Evolutionary conservation across 2,888 invertebrate genomes (phyloP), one percentile per base, ranked within the genome.

Genomic region (Thelaira solivaga): DNA sequence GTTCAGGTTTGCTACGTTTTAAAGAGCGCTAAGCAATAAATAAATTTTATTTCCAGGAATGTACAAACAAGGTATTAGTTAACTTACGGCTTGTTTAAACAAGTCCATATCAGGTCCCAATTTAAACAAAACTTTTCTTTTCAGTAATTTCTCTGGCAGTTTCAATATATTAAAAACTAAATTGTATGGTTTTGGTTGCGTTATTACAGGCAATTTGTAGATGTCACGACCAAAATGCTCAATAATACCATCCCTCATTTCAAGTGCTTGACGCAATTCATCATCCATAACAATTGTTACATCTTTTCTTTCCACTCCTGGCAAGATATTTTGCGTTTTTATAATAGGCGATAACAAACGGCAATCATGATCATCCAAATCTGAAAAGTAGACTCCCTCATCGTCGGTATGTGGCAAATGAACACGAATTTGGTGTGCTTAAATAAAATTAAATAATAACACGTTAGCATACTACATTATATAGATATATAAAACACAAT

Each of bases 371-470:
- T 87, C 87, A 73, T 87, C 87, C 20, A 85, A 64, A 76, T 88
- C 89, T 67, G 88, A 83, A 80, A 89, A 85, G 72, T 82, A 86
- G 71, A 88, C 84, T 73, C 88, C 88, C 80, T 88, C 88, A 78
- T 88, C 88, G 78, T 88, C 85, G 62, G 77, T 39, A 61, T 81
- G 78, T 34, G 83, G 83, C 18, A 85, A 62, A 34, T 78, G 78
- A 22, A 82, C 55, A 41, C 75, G 80, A 24, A 83, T 64, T 55
- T 83, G 80, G n/a, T n/a, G n/a, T n/a, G n/a, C 72, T 61, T 6
- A 18, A 43, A 53, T 24, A 43, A 13, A 43, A 24, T n/a, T 8
- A 53, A n/a, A 22, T 4, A 36, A n/a, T 22, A 22, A 47, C 5
- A 16, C 1, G 3, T 20, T 20, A 11, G 3, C n/a, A 6, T 22